These are phyloP conservation scores for Martes martes DNA, from an alignment of 2,113 vertebrate genomes.

Conservation along the genomic window DNA sequence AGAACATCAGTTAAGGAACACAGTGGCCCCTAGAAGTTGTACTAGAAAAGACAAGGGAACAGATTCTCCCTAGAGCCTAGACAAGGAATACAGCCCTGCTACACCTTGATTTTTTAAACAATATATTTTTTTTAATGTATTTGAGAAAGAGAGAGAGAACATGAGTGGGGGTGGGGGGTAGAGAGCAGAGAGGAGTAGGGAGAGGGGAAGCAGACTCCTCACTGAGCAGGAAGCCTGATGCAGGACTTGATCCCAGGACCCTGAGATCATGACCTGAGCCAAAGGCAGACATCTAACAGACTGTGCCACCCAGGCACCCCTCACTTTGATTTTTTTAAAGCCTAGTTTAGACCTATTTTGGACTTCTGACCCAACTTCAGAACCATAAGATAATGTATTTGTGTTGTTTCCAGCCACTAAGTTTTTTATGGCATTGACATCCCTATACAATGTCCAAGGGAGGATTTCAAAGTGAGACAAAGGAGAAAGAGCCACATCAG, in stretches of 20 bases:
- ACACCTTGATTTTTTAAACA: not conserved
- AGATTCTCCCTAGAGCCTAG: not conserved
- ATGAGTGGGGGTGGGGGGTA: not conserved
- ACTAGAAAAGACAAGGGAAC: not conserved
- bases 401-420: not conserved
- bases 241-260: not conserved
- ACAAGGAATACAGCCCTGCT: not conserved
- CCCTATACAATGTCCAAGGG: not conserved
- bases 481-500: not conserved
- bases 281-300: not conserved
- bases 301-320: not conserved
- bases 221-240: not conserved
- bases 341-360: not conserved
- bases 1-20: not conserved
- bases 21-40: not conserved
- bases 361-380: not conserved
- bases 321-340: not conserved
- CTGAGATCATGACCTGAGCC: not conserved
- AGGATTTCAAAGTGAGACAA: not conserved
- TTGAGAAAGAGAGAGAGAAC: not conserved
- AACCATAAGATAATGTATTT: not conserved
- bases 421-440: not conserved
- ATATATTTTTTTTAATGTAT: not conserved
- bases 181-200: not conserved
- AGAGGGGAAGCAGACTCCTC: not conserved